A percentile compares a stretch with the other conserved stretches of the same genome.
phyloP scores from a whole-genome alignment of 2,797 vertebrate species.

The Lacerta viridis region DNA sequence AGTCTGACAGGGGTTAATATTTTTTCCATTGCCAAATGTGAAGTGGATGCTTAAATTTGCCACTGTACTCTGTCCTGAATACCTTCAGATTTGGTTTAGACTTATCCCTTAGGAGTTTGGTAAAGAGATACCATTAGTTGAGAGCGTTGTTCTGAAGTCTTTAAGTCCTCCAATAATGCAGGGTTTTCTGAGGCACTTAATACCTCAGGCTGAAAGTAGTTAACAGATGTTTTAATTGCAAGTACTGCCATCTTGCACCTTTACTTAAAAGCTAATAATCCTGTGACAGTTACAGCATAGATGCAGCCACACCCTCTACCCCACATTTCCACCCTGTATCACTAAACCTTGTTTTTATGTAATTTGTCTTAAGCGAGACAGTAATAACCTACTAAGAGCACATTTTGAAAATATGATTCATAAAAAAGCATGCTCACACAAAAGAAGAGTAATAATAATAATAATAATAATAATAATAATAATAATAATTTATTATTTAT shows the following conservation, averaged over 20 bases:
- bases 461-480: no score
- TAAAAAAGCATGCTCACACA: not conserved
- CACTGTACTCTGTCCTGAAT: no score
- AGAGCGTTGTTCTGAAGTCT: no score
- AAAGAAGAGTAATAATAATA: not conserved
- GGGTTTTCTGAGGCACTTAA: no score
- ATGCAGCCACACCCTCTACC: not conserved
- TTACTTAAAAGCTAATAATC: not conserved
- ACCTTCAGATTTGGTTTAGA: no score
- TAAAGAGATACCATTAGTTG: no score
- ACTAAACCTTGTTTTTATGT: not conserved
- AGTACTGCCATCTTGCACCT: not conserved
- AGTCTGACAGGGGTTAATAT: no score
- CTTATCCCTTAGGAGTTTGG: no score
- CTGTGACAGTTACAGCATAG: not conserved
- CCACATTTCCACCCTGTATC: not conserved
- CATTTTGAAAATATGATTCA: not conserved
- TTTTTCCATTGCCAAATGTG: no score
- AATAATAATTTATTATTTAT: no score
- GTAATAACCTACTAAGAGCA: not conserved
- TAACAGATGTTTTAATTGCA: not conserved
- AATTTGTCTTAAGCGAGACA: not conserved
- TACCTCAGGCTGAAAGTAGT: not conserved
- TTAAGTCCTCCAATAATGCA: no score
- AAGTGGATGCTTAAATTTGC: no score